A percentile compares a stretch with the other conserved stretches of the same genome.
phyloP scores from a whole-genome alignment of 2,888 invertebrate genomes.

The Hanleya hanleyi region DNA sequence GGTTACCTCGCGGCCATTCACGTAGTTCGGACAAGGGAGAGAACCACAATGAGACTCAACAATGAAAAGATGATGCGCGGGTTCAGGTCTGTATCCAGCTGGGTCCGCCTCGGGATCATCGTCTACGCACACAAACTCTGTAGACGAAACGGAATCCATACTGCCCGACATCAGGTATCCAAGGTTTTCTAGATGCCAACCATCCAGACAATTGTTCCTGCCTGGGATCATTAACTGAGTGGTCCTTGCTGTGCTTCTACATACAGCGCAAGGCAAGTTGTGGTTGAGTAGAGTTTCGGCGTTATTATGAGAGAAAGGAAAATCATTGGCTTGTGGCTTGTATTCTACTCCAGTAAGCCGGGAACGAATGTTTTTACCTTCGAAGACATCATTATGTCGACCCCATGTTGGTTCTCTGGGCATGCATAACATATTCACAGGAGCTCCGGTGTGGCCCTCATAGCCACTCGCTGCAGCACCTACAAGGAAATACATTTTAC shows the following conservation, averaged over 20 bases:
- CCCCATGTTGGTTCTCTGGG: neutral
- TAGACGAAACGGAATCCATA: slow-evolving; percentile 12
- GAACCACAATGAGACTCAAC: slow-evolving; percentile 44
- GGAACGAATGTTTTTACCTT: neutral
- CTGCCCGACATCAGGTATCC: slow-evolving; percentile 43
- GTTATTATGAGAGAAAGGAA: slow-evolving; percentile 5
- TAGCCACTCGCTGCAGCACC: neutral
- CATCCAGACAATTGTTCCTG: slow-evolving; percentile 30
- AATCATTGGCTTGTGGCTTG: neutral
- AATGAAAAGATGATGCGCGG: slow-evolving; percentile 35
- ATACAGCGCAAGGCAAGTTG: slow-evolving; percentile 44
- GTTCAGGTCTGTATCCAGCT: slow-evolving; percentile 26
- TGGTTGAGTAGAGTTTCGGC: slow-evolving; percentile 11
- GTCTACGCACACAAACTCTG: slow-evolving; percentile 38
- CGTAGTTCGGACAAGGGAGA: slow-evolving; percentile 45
- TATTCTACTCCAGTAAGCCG: slow-evolving; percentile 33
- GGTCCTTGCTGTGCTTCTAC: slow-evolving; percentile 16
- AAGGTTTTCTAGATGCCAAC: slow-evolving; percentile 43
- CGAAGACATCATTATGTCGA: neutral
- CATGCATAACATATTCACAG: slow-evolving; percentile 4
- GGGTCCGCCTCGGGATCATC: slow-evolving; percentile 33
- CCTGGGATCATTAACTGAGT: slow-evolving; percentile 40
- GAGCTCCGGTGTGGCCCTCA: neutral
- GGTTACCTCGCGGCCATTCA: slow-evolving; percentile 35
- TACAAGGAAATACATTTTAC: too few species aligned